A percentile compares a stretch with the other conserved stretches of the same genome.
These are phyloP conservation scores for Aspidapion aeneum DNA, from an alignment of 2,888 invertebrate genomes.

Conservation along the genomic window DNA sequence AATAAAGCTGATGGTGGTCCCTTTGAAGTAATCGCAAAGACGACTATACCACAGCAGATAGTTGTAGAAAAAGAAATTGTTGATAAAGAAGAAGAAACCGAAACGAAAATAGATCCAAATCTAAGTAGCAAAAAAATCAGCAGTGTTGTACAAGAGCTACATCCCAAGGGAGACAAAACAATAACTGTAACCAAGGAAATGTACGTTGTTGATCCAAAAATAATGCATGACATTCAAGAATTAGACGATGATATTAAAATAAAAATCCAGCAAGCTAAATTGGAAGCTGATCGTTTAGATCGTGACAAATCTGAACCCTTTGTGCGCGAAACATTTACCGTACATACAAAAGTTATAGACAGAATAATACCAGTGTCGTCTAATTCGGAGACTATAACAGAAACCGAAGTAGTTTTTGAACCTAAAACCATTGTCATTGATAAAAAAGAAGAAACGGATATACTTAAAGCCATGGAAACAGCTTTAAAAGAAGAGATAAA, in stretches of 20 bases:
- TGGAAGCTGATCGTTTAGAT: constrained; percentile 18
- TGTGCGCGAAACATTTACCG: constrained; percentile 21
- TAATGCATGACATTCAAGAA: constrained; percentile 20
- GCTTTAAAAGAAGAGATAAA: constrained; percentile 19
- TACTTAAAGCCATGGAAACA: constrained; percentile 3
- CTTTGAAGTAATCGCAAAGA: constrained; percentile 36
- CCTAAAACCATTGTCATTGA: constrained; percentile 12
- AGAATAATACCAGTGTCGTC: constrained; percentile 16
- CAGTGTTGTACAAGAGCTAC: constrained; percentile 24
- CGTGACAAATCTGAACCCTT: constrained; percentile 21
- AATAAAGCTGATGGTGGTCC: constrained; percentile 30
- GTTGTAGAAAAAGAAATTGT: constrained; percentile 7
- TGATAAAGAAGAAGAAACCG: constrained; percentile 17
- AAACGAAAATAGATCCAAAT: constrained; percentile 17
- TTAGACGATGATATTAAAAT: constrained; percentile 23
- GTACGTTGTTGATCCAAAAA: constrained; percentile 20
- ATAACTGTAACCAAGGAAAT: constrained; percentile 28
- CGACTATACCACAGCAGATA: constrained; percentile 29
- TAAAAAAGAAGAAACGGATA: background rate
- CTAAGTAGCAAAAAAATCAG: constrained; percentile 21
- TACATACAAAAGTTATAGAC: constrained; percentile 23
- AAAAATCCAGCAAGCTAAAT: constrained; percentile 20
- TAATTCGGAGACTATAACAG: constrained; percentile 16
- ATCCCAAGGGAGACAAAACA: constrained; percentile 25
- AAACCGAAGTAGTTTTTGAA: constrained; percentile 21